Percentiles rank a stretch among this genome's conserved stretches.
These are phyloP conservation scores for Chelon auratus DNA, from an alignment of 2,797 vertebrate species.

Conservation along the genomic window DNA sequence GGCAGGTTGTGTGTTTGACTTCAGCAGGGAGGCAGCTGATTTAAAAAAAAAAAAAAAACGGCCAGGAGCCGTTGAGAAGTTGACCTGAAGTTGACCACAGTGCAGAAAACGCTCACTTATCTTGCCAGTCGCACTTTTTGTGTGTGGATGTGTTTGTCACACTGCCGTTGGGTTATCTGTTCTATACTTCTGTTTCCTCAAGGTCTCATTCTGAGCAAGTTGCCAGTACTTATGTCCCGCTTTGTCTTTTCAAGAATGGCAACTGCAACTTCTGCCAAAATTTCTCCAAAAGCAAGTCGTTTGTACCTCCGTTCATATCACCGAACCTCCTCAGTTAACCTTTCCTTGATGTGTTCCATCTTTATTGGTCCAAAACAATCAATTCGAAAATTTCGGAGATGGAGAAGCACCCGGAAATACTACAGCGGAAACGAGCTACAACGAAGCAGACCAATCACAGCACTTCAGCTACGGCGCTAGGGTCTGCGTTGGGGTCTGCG, in stretches of 20 bases:
- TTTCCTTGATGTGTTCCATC: too few relatives aligned
- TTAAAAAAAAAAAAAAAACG: slow-evolving; percentile 22
- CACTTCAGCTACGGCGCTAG: not conserved
- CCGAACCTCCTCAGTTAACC: too few relatives aligned
- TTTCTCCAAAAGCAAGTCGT: too few relatives aligned
- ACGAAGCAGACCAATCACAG: too few relatives aligned
- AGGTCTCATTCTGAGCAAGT: slow-evolving; percentile 19
- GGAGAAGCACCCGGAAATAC: too few relatives aligned
- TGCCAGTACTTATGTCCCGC: not conserved
- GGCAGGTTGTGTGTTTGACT: slow-evolving; percentile 49
- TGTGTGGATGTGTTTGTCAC: slow-evolving; percentile 1
- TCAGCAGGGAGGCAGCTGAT: slow-evolving; percentile 42
- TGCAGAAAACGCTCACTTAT: slow-evolving; percentile 61
- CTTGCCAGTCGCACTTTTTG: slow-evolving; percentile 40
- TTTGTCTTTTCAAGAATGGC: not conserved
- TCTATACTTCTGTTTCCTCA: slow-evolving; percentile 11
- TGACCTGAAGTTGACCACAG: slow-evolving; percentile 28
- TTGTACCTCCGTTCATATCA: too few relatives aligned
- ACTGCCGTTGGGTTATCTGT: slow-evolving; percentile 39
- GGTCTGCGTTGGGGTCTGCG: too few relatives aligned
- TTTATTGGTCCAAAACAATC: too few relatives aligned
- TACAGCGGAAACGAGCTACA: too few relatives aligned
- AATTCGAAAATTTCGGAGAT: too few relatives aligned
- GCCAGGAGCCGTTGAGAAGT: slow-evolving; percentile 50
- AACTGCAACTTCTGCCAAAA: too few relatives aligned